A percentile compares a stretch with the other conserved stretches of the same genome.
Evolutionary conservation across 30 jellyfish, hydroid and myxozoan genomes (phyloP).

Genomic region (Rhopilema esculentum): DNA sequence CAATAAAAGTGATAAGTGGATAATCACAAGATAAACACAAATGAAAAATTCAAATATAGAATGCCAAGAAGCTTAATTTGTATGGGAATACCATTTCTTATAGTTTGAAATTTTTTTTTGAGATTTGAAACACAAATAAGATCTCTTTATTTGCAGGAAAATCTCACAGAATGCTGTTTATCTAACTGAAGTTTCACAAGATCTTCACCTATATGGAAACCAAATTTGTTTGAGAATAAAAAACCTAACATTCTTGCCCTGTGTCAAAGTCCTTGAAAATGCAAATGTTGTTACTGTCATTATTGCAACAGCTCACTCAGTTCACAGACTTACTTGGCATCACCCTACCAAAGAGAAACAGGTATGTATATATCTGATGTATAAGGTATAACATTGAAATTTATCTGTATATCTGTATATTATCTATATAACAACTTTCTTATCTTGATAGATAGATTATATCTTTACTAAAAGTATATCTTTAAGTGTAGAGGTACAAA

Average conservation of each 20-base stretch:
- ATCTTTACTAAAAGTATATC: no score
- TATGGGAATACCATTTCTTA: no score
- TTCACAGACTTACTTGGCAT: conserved; percentile 58
- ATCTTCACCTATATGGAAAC: conserved; percentile 73
- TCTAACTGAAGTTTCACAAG: conserved; percentile 75
- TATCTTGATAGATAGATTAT: no score
- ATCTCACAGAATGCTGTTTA: conserved; percentile 64
- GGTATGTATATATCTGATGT: conserved; percentile 32
- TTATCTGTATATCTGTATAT: no score
- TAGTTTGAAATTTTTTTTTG: background rate
- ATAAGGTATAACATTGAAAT: no score
- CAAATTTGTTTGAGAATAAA: conserved; percentile 45
- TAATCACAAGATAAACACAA: no score
- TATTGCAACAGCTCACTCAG: conserved; percentile 75
- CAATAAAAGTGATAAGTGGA: no score
- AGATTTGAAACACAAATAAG: background rate
- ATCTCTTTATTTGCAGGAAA: conserved; percentile 54
- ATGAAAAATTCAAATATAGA: no score
- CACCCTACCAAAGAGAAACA: conserved; percentile 78
- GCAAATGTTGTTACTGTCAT: conserved; percentile 31
- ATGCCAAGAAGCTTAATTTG: no score
- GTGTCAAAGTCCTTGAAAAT: conserved; percentile 73
- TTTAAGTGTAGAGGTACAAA: no score
- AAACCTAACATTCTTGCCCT: conserved; percentile 57
- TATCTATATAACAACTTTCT: no score